phyloP scores from a whole-genome alignment of 2,113 vertebrate genomes.

The Panthera tigris region DNA sequence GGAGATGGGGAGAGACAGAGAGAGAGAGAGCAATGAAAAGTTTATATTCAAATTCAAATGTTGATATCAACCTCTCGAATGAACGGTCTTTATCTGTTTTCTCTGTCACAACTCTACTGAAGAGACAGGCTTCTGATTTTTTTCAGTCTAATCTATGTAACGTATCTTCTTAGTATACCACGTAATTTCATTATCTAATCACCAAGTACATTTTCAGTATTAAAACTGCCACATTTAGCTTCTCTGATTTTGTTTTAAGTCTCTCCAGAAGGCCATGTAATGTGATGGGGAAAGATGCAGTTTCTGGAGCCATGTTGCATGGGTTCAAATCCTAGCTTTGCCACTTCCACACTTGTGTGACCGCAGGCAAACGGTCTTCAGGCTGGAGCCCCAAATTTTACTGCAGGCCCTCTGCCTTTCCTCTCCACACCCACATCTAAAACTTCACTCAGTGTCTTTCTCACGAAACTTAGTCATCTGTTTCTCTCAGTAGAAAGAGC shows the following conservation, averaged over 20 bases:
- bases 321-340: not conserved
- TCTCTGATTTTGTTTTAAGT: not conserved
- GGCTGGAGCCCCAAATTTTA: not conserved
- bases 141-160: not conserved
- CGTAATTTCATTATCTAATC: not conserved
- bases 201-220: not conserved
- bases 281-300: fast-evolving
- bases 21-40: not conserved
- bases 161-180: not conserved
- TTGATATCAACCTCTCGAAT: not conserved
- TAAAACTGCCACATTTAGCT: not conserved
- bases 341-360: not conserved
- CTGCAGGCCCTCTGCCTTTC: not conserved
- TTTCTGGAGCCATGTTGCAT: not conserved
- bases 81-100: not conserved
- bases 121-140: slow-evolving; percentile 2
- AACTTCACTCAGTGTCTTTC: not conserved
- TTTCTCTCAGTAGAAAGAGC: not conserved
- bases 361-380: not conserved
- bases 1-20: too few relatives aligned
- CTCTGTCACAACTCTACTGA: not conserved
- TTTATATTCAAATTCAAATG: not conserved
- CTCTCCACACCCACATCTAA: not conserved
- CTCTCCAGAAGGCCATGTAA: not conserved
- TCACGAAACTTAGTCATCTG: not conserved